Evolutionary conservation across 2,797 vertebrate genomes (phyloP), one percentile per base, ranked within the genome.

Genomic region (Coregonus suidteri): DNA sequence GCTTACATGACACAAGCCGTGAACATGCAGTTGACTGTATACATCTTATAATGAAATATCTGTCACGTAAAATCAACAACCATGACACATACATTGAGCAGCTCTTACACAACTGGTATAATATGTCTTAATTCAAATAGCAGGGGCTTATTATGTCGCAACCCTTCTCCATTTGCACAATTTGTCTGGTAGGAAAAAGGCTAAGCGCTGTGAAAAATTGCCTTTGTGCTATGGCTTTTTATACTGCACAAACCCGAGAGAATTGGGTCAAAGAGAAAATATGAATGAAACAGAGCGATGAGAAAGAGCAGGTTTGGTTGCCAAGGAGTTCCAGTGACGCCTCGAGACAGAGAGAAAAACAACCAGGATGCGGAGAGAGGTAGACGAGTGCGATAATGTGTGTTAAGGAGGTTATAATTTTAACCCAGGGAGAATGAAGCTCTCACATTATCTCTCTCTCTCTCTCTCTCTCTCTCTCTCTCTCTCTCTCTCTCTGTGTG

Each of bases 221-320:
- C 77, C 85, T 90, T 90, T 91, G 84, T 91, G 84, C 76, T 75
- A 84, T 70, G 69, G 86, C 80, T 83, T 88, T 88, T 89, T 78
- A 89, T 87, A 86, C 77, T 31, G 76, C 87, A 80, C 83, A 89
- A 91, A 90, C 86, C 86, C 83, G 79, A 69, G 79, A 81, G 88
- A 93, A 92, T 83, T 89, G 87, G 89, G 89, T 93, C 87, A 90
- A 74, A 82, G 51, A 77, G 79, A 82, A 85, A 89, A 88, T 88
- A 80, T 91, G 89, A 93, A 93, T 93, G 88, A 89, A 92, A 88
- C 78, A 68, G 78, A 76, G 77, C 76, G 72, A 16, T 67, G 62
- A 79, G 79, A 69, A 73, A 62, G 86, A 76, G 81, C 53, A 66
- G 75, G 86, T 88, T 83, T 4, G 70, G 90, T 89, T 91, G 87